Conservation (phyloP, 2,888 invertebrate genomes). For the Cenopis cana region DNA sequence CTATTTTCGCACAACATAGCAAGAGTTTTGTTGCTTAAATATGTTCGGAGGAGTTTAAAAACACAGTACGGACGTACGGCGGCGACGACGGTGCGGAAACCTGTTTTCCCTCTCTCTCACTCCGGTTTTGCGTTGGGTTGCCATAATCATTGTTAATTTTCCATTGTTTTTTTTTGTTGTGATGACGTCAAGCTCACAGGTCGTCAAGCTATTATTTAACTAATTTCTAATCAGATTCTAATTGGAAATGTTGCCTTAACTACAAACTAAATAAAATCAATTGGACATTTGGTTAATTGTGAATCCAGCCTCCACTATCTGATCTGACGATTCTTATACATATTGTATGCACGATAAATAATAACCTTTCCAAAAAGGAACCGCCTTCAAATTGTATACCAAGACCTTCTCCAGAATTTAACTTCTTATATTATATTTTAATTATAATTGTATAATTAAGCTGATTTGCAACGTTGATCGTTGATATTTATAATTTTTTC, state of each 20-base stretch:
- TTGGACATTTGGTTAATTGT: not conserved
- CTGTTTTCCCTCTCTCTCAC: conserved; percentile 75
- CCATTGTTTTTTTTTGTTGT: not conserved
- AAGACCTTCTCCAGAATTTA: too few species aligned
- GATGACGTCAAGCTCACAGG: conserved; percentile 15
- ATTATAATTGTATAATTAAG: too few species aligned
- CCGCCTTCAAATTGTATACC: too few species aligned
- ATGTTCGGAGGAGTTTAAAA: conserved; percentile 65
- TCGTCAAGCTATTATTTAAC: too few species aligned
- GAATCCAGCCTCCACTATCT: too few species aligned
- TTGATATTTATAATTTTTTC: too few species aligned
- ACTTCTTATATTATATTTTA: too few species aligned
- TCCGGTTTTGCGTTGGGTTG: conserved; percentile 63
- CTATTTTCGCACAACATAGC: conserved; percentile 62
- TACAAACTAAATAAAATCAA: not conserved
- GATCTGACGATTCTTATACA: too few species aligned
- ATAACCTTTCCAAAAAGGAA: too few species aligned
- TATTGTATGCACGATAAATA: too few species aligned
- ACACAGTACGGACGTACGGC: conserved; percentile 61
- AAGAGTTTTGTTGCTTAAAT: conserved; percentile 70
- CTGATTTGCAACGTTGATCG: too few species aligned
- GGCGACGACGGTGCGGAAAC: conserved; percentile 67
- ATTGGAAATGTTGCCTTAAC: not conserved
- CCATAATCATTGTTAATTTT: conserved; percentile 50
- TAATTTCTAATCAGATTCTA: conserved; percentile 26